Base-by-base conservation (phyloP, 2,113 vertebrate species). In the Mesitornis unicolor region DNA sequence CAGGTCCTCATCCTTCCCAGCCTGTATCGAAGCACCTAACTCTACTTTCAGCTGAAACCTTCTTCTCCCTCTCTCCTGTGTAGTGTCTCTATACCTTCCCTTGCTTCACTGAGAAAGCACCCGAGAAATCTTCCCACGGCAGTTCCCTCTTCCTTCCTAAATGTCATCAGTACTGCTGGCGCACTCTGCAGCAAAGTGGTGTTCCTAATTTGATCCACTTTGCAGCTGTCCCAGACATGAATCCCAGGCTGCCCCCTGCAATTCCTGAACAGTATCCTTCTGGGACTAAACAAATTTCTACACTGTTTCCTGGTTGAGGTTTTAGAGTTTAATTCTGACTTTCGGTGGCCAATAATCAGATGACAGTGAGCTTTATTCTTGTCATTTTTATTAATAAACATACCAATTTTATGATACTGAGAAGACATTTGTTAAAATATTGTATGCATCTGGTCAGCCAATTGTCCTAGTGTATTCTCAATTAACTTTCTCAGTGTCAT, bases 211-310 rank as follows among this genome's bases (percentile, higher is more conserved):
- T 84, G 16, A 88, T 80, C 63, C 26, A 29, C 59, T 33, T 35
- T 1, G 11, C 95, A 93, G 89, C 89, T 88, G 94, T 51, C 75
- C 81, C 47, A 5, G 84, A n/a, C 84, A 83, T 84, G 87, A 94
- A 91, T 95, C 78, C 59, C 43, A 59, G 33, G 15, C 79, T 60
- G 67, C 51, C n/a, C 63, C 54, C 35, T 43, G 17, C 63, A 71
- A 35, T 60, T 83, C 79, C 85, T 83, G 42, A 90, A 38, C 33
- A 11, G 71, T 88, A 96, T 93, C 85, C 67, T 87, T 84, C 82
- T 88, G 82, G 79, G 79, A 87, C 93, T 91, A 88, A 84, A 77
- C 33, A 77, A 74, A 70, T 84, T 50, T 61, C 71, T 48, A 0
- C 47, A 1, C 35, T 36, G 94, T 33, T 69, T 89, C 43, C 60